Conservation (phyloP, 2,888 invertebrate genomes). For the Phrixothrix hirtus region DNA sequence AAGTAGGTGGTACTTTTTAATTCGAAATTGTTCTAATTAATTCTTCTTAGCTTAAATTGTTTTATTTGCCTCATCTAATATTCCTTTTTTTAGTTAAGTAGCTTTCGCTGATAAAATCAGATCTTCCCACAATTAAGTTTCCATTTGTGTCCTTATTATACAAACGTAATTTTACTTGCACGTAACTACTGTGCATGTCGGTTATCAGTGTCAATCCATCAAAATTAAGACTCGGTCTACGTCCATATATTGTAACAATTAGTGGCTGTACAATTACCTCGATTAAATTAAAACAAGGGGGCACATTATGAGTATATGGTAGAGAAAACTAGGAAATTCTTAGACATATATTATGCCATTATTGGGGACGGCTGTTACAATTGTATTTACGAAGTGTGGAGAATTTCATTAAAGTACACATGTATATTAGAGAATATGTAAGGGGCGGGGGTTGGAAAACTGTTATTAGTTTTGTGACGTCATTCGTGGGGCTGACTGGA, state of each 20-base stretch:
- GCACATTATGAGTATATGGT: too few relatives aligned
- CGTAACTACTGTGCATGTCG: conserved; percentile 8
- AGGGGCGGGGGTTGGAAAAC: conserved; percentile 32
- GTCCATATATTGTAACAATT: conserved; percentile 13
- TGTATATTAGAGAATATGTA: conserved; percentile 39
- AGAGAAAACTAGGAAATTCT: conserved; percentile 19
- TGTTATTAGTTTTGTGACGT: conserved; percentile 50
- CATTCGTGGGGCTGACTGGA: conserved; percentile 40
- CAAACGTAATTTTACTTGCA: conserved; percentile 5
- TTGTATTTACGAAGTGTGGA: conserved; percentile 46
- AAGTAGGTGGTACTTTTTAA: too few relatives aligned
- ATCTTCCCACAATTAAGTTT: conserved; percentile 5
- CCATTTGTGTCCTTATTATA: conserved; percentile 4
- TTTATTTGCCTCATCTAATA: too few relatives aligned
- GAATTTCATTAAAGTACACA: conserved; percentile 48
- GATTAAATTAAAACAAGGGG: conserved; percentile 21
- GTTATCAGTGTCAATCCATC: conserved; percentile 9
- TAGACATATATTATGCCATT: conserved; percentile 11
- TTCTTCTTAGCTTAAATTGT: too few relatives aligned
- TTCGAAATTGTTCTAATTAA: too few relatives aligned
- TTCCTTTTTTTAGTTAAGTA: too few relatives aligned
- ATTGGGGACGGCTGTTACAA: conserved; percentile 40
- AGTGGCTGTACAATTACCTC: conserved; percentile 14
- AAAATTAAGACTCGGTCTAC: conserved; percentile 10
- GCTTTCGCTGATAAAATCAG: conserved; percentile 9